Evolutionary conservation across 2,113 vertebrate species (phyloP).

Genomic region (Amphiprion percula): DNA sequence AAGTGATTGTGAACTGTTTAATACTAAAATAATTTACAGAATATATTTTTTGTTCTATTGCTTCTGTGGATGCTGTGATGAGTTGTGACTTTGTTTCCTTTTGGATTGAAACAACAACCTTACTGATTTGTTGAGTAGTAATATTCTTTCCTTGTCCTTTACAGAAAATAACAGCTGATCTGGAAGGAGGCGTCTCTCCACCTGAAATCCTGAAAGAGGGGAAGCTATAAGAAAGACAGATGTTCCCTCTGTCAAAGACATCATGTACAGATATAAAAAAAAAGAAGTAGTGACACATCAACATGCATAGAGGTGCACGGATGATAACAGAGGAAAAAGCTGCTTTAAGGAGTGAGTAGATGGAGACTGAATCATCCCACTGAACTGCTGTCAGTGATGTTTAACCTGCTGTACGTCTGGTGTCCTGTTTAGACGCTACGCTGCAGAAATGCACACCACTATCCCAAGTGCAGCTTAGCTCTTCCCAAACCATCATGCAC

Average conservation of each 20-base stretch:
- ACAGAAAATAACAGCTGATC: constrained; percentile 60
- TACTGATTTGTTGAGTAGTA: not conserved
- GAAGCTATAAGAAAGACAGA: constrained; percentile 50
- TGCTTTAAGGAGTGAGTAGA: constrained; percentile 27
- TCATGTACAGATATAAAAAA: not conserved
- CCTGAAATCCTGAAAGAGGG: constrained; percentile 51
- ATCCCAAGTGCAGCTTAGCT: constrained; percentile 22
- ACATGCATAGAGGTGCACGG: not conserved
- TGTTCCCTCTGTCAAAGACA: not conserved
- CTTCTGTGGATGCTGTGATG: not conserved
- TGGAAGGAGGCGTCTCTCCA: constrained; percentile 42
- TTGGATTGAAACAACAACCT: not conserved
- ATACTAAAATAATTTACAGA: too few species aligned
- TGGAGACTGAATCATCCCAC: not conserved
- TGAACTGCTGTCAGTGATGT: not conserved
- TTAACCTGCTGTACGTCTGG: constrained; percentile 10
- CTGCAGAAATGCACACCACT: constrained; percentile 14
- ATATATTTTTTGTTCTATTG: not conserved
- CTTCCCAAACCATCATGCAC: constrained; percentile 10
- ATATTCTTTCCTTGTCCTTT: constrained; percentile 31
- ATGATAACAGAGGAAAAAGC: constrained; percentile 7
- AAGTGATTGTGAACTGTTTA: too few species aligned
- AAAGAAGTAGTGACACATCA: not conserved
- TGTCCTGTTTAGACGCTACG: not conserved
- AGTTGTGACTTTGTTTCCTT: not conserved